phyloP scores from a whole-genome alignment of 2,797 vertebrate genomes.

The Lates japonicus region DNA sequence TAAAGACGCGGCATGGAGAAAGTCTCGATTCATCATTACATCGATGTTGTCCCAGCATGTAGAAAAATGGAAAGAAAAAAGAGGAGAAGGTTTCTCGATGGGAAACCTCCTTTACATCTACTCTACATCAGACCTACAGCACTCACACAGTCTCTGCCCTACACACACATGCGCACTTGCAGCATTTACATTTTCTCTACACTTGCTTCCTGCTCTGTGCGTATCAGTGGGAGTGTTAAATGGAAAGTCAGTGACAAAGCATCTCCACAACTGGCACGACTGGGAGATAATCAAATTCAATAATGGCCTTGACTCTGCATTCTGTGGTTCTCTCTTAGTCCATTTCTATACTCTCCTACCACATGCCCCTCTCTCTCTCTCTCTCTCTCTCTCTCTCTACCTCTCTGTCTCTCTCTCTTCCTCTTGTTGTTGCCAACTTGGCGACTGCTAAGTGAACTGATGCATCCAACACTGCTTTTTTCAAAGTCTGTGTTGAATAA shows the following conservation, averaged over 20 bases:
- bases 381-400: not conserved
- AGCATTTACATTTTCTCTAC: constrained; percentile 23
- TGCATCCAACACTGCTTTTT: constrained; percentile 39
- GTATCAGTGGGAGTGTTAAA: constrained; percentile 47
- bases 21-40: constrained; percentile 51
- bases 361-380: not conserved
- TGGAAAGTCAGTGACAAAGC: constrained; percentile 52
- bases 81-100: constrained; percentile 15
- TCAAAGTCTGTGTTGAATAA: constrained; percentile 55
- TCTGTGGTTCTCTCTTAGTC: constrained; percentile 27
- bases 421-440: constrained; percentile 34
- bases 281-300: constrained; percentile 70
- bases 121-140: constrained; percentile 12
- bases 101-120: constrained; percentile 41
- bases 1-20: constrained; percentile 49
- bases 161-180: constrained; percentile 8
- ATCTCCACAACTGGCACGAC: constrained; percentile 30
- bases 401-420: constrained; percentile 6
- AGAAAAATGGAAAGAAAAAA: constrained; percentile 31
- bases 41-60: constrained; percentile 49
- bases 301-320: constrained; percentile 63
- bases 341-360: constrained; percentile 38
- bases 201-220: constrained; percentile 19
- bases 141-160: constrained; percentile 19
- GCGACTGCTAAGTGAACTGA: constrained; percentile 34